Evolutionary conservation across 2,888 invertebrate species (phyloP), one percentile per base, ranked within the genome.

Genomic region (Cryptophagus acutangulus): DNA sequence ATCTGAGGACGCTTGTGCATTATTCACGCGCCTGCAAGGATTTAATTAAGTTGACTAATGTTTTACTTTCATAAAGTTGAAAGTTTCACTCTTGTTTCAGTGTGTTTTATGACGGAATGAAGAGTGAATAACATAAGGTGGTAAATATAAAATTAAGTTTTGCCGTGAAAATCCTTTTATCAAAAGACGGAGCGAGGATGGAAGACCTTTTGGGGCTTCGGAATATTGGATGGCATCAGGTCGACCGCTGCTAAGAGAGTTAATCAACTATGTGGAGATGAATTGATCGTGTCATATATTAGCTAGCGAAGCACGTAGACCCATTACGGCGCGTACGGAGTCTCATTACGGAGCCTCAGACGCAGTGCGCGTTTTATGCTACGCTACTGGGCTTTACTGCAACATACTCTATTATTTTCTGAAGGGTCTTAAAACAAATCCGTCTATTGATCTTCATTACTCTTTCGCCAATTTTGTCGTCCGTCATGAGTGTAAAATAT

Each of bases 251-350:
- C 16, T 36, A 33, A 30, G 29, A 10, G 14, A 36, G 36, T 30
- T 36, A 36, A 36, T 36, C 36, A 36, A 36, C 29, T 36, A 30
- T 36, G 36, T 20, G 24, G 24, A 20, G 24, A 8, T 20, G 13
- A 29, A 29, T 12, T 12, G 30, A 29, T 29, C 30, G 30, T 29
- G 30, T 12, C 30, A 29, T 29, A 29, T 29, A 29, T 29, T 29
- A 29, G 13, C 30, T 29, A 12, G 30, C 30, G 13, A 12, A 12
- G 30, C 30, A 29, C 30, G 30, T 29, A 29, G 30, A 6, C 8
- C n/a, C 10, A 12, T 29, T 29, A 29, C 13, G n/a, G n/a, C 30
- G 30, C 30, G 13, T 29, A 29, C 30, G 6, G 6, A 29, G 30
- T 9, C 30, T 29, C 30, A 29, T 29, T 29, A 29, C 13, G 10